Evolutionary conservation across 2,888 invertebrate species (phyloP).

Genomic region (Agrypnus murinus): DNA sequence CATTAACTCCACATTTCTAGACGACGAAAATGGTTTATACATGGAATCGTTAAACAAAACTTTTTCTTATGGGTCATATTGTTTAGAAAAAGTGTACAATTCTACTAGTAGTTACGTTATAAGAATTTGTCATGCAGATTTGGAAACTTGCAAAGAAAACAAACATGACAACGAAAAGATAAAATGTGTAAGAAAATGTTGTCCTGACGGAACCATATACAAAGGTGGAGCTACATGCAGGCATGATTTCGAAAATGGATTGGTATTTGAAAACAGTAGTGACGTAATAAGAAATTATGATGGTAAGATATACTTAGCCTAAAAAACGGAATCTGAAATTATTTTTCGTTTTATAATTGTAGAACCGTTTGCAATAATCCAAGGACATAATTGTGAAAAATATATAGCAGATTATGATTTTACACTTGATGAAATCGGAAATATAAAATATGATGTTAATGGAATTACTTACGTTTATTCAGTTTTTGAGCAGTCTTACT

Average conservation of each 20-base stretch:
- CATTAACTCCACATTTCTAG: too few species aligned
- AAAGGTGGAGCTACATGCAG: background rate
- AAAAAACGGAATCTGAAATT: too few species aligned
- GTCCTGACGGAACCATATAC: slow-evolving; percentile 42
- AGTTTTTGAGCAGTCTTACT: too few species aligned
- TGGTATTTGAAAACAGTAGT: slow-evolving; percentile 5
- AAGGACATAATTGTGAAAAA: background rate
- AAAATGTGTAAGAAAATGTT: slow-evolving; percentile 47
- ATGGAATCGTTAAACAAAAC: background rate
- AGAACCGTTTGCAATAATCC: background rate
- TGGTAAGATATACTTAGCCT: too few species aligned
- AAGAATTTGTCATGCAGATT: slow-evolving; percentile 16
- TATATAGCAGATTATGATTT: background rate
- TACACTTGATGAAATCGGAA: background rate
- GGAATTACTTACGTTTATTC: background rate
- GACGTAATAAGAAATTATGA: too few species aligned
- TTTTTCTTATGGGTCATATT: slow-evolving; percentile 18
- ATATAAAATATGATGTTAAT: background rate
- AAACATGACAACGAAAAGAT: background rate
- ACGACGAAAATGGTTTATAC: too few species aligned
- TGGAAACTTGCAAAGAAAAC: slow-evolving; percentile 19
- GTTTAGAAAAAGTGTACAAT: slow-evolving; percentile 9
- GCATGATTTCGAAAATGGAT: slow-evolving; percentile 15
- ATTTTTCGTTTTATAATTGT: too few species aligned
- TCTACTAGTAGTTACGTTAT: slow-evolving; percentile 13